These are phyloP conservation scores for Pheosia tremula DNA, from an alignment of 2,888 invertebrate genomes.

Conservation along the genomic window DNA sequence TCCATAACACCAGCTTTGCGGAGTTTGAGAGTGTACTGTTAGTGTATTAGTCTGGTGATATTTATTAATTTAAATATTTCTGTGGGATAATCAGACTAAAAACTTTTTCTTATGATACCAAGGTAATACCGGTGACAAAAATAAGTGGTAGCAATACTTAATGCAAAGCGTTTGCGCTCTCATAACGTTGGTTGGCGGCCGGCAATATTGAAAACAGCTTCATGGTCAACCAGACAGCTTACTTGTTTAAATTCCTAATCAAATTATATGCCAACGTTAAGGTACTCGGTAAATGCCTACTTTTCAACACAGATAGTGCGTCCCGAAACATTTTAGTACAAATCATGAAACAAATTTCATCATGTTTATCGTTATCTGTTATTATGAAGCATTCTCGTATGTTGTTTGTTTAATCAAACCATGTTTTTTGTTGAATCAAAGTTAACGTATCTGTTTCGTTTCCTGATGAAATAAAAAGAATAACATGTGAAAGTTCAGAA, in stretches of 20 bases:
- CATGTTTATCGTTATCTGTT: background rate
- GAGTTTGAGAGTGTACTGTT: no score
- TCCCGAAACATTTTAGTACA: background rate
- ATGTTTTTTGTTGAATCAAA: no score
- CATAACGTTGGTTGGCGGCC: slow-evolving; percentile 26
- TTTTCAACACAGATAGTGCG: background rate
- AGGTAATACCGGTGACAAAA: slow-evolving; percentile 1
- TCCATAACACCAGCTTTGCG: no score
- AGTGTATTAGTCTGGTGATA: no score
- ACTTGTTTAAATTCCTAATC: slow-evolving; percentile 7
- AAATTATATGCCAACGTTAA: slow-evolving; percentile 2
- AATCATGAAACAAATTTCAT: background rate
- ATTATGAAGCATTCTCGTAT: background rate
- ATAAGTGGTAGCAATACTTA: slow-evolving; percentile 1
- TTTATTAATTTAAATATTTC: no score
- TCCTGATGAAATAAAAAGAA: no score
- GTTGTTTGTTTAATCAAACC: no score
- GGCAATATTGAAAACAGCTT: slow-evolving; percentile 19
- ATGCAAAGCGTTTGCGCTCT: slow-evolving; percentile 2
- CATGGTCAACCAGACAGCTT: slow-evolving; percentile 33
- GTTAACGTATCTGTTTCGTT: no score
- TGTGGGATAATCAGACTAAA: background rate
- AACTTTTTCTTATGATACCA: background rate
- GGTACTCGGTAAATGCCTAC: background rate
- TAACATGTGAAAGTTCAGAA: no score